phyloP scores from a whole-genome alignment of 2,888 invertebrate genomes.

The Harpagoxenus sublaevis region DNA sequence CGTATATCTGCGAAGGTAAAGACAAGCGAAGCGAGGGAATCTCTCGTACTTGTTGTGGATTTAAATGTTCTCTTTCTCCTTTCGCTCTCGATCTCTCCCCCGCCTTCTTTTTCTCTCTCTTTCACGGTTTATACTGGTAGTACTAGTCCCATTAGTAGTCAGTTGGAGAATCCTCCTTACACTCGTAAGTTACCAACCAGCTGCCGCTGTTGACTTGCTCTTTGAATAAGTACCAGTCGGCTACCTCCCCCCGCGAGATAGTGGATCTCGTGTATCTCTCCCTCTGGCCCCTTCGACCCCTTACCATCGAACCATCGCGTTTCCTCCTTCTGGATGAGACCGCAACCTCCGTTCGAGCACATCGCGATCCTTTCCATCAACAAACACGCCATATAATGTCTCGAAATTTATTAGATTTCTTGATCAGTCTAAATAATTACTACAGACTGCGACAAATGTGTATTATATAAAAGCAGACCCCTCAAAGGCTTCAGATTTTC shows the following conservation, averaged over 20 bases:
- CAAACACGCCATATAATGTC: constrained; percentile 58
- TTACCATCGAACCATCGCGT: constrained; percentile 19
- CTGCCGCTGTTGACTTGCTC: constrained; percentile 78
- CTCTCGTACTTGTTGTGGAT: constrained; percentile 33
- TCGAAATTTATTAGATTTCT: constrained; percentile 68
- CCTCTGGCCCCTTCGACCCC: constrained; percentile 38
- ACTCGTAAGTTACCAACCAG: constrained; percentile 78
- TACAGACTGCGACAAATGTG: not conserved
- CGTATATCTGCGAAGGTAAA: constrained; percentile 21
- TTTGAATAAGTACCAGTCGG: constrained; percentile 74
- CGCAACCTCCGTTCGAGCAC: constrained; percentile 41
- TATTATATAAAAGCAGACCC: not conserved
- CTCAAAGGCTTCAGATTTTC: not conserved
- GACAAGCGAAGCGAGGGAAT: constrained; percentile 30
- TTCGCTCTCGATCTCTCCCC: constrained; percentile 36
- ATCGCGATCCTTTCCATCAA: constrained; percentile 29
- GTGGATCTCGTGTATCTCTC: constrained; percentile 61
- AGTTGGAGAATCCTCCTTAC: constrained; percentile 73
- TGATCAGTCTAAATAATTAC: constrained; percentile 11
- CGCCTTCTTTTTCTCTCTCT: constrained; percentile 16
- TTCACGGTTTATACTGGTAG: constrained; percentile 69
- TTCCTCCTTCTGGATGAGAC: constrained; percentile 62
- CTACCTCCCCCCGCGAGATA: constrained; percentile 75
- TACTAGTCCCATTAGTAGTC: constrained; percentile 79
- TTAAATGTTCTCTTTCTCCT: constrained; percentile 47